Base-by-base conservation (phyloP, 2,888 invertebrate species). In the Eupithecia centaureata region DNA sequence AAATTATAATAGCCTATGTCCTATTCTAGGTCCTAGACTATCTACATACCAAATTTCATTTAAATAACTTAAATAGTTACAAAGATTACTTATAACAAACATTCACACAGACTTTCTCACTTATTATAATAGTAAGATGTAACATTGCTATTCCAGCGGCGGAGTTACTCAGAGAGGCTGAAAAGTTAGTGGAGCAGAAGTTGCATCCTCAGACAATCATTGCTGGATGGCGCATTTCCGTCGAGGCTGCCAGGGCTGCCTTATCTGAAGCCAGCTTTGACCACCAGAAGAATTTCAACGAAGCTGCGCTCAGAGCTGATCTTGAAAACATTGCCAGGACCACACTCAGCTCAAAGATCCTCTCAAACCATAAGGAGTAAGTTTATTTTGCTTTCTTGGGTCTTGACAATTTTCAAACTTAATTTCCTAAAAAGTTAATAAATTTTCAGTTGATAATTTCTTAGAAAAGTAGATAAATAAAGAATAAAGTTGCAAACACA, bases 121-220 rank as follows among this genome's bases (percentile, higher is more conserved):
- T n/a, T n/a, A n/a, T n/a, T n/a, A n/a, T n/a, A n/a, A n/a, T n/a
- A n/a, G n/a, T 38, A 18, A 25, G 59, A 42, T 61, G n/a, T 57
- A 13, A 68, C 2, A 58, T 42, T 30, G 4, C 32, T 56, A 60
- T 94, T 82, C 68, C 85, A 93, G 99, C 99, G 76, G 96, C 99
- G 62, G 99, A 99, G 91, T 91, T 99, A 61, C 93, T 99, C 25
- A 96, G 97, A 80, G 99, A 99, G 93, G 99, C 99, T 18, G 99
- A 99, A 87, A 96, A 97, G 82, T 92, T 99, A 61, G 95, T 99
- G 67, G 96, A 97, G 64, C 97, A 97, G 90, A 98, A 98, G 87
- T 95, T 99, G 73, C 99, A 99, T 88, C 99, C 99, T 1, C 99
- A 99, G 94, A 99, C 97, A 0, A 98, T 99, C 71, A 97, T 99